Evolutionary conservation across 2,113 vertebrate genomes (phyloP), one percentile per base, ranked within the genome.

Genomic region (Athene noctua): DNA sequence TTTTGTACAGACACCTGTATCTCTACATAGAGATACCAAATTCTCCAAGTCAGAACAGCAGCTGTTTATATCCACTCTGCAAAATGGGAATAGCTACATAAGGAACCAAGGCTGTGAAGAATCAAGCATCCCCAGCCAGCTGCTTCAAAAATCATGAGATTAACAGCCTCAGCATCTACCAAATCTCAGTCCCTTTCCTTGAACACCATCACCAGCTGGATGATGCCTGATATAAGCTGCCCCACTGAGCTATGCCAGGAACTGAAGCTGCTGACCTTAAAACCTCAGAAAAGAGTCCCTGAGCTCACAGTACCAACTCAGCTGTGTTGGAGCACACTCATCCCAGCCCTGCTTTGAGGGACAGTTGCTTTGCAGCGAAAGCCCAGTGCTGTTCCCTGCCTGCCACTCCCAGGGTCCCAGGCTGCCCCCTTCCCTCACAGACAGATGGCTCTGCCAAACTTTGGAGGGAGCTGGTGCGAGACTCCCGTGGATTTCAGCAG

Each of bases 371-470:
- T 40, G 58, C 42, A 55, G 32, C 4, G 36, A 46, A 49, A 94
- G 62, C 14, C 3, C 1, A 34, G 46, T 73, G 63, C 21, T 6
- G 4, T 15, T n/a, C 57, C 6, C 86, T 52, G 58, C 55, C 59
- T 1, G 1, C 34, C 47, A 5, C 18, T 62, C 55, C 52, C 1
- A 0, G 15, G 7, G 15, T 47, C 42, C 42, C 61, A 68, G 13
- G 57, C 10, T 58, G 23, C 6, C 34, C n/a, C 75, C 51, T 51
- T 38, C 67, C 40, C 38, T 46, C 18, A 0, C 0, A 5, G 47
- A 63, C 88, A 90, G 92, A 93, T 92, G 88, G 85, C 54, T 84
- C 2, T 1, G 52, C 18, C 67, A 90, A 73, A 86, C 59, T 93
- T 58, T 13, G 20, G 57, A 94, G 32, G 38, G 67, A 95, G 58